Conservation (phyloP, 2,113 vertebrate species). For the Corydoras maculifer region DNA sequence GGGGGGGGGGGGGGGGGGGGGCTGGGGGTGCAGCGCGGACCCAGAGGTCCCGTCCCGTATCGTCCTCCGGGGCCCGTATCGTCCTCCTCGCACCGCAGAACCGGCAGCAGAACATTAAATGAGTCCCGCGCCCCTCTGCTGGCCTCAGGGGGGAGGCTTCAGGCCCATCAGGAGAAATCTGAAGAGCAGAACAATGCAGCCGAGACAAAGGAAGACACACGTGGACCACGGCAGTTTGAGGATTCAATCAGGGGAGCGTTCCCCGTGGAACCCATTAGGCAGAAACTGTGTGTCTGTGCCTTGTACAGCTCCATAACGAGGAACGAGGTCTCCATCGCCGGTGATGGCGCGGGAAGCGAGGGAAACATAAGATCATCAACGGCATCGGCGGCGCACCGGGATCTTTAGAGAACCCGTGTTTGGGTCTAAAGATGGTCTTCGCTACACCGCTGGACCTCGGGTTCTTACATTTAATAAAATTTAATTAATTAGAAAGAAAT, state of each 20-base stretch:
- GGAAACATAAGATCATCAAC: no score
- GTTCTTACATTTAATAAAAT: no score
- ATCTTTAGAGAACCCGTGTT: no score
- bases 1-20: no score
- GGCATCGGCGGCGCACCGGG: no score
- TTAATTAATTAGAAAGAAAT: no score
- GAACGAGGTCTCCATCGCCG: no score
- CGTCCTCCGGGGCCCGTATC: slow-evolving; percentile 23
- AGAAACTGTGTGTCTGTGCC: not conserved
- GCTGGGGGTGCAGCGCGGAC: no score
- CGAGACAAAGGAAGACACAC: not conserved
- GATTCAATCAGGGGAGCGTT: not conserved
- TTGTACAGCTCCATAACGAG: not conserved
- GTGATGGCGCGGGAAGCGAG: no score
- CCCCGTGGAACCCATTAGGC: not conserved
- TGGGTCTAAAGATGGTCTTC: no score
- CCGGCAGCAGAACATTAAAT: slow-evolving; percentile 38
- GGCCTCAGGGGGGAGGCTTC: slow-evolving; percentile 27
- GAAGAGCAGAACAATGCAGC: slow-evolving; percentile 30
- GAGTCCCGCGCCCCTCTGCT: slow-evolving; percentile 28
- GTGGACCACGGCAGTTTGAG: not conserved
- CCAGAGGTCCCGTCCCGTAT: slow-evolving; percentile 12
- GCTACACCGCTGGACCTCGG: no score
- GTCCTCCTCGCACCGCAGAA: slow-evolving; percentile 28
- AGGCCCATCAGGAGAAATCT: slow-evolving; percentile 34